Conservation (phyloP, 2,797 vertebrate species). For the Poliocrania exsul region DNA sequence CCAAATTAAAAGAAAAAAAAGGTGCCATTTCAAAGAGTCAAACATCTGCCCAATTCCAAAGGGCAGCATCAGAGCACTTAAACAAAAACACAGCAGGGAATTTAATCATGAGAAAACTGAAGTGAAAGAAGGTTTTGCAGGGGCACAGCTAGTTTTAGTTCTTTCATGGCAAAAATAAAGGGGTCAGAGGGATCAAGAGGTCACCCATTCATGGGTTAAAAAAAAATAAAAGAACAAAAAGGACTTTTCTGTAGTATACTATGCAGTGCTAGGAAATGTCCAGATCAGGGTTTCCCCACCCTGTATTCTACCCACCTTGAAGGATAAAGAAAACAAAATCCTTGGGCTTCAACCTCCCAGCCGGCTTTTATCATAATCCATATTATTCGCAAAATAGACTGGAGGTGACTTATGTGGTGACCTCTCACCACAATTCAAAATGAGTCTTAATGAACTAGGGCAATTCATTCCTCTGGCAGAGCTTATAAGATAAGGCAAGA, state of each 20-base stretch:
- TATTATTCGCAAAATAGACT: constrained; percentile 66
- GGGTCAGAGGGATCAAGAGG: constrained; percentile 55
- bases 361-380: constrained; percentile 62
- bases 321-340: constrained; percentile 65
- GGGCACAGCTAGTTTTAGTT: constrained; percentile 37
- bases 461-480: constrained; percentile 66
- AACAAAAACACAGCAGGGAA: constrained; percentile 62
- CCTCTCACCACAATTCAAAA: constrained; percentile 66
- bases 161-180: constrained; percentile 43
- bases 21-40: constrained; percentile 54
- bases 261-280: constrained; percentile 61
- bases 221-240: constrained; percentile 43
- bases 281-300: constrained; percentile 35
- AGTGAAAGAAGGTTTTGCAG: constrained; percentile 46
- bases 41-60: constrained; percentile 45
- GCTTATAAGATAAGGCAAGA: constrained; percentile 64
- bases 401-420: constrained; percentile 61
- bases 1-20: background rate
- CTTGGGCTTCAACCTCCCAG: constrained; percentile 54
- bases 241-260: constrained; percentile 40
- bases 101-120: constrained; percentile 67
- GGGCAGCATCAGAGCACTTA: constrained; percentile 33
- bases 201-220: constrained; percentile 18
- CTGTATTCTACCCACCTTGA: constrained; percentile 64
- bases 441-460: constrained; percentile 71